Conservation (phyloP, 2,797 vertebrate genomes). For the Channa striata region DNA sequence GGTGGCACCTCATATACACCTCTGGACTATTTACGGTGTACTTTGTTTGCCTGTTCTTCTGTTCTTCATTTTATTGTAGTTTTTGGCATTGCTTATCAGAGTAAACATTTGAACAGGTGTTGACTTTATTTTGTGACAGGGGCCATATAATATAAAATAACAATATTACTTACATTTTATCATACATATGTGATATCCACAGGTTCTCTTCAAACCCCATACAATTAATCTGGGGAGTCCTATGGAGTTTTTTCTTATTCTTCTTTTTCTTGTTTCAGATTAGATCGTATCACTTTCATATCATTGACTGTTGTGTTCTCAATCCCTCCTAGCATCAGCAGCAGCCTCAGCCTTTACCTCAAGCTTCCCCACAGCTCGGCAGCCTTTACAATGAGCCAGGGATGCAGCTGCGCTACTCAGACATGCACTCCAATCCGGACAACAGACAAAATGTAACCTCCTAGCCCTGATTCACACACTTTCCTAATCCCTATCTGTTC, state of each 20-base stretch:
- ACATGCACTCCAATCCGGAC: conserved; percentile 82
- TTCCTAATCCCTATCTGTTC: conserved; percentile 14
- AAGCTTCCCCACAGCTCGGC: conserved; percentile 85
- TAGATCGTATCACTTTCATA: conserved; percentile 16
- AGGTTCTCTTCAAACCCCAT: conserved; percentile 17
- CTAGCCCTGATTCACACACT: conserved; percentile 28
- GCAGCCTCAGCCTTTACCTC: conserved; percentile 85
- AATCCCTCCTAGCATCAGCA: conserved; percentile 80
- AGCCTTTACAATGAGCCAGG: conserved; percentile 85
- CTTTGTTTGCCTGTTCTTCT: neutral
- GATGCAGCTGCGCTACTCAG: conserved; percentile 86
- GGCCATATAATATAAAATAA: neutral
- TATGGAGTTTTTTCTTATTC: neutral
- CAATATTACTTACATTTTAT: conserved; percentile 5
- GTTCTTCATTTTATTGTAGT: neutral
- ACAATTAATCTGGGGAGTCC: conserved; percentile 18
- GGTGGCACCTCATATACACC: too few relatives aligned
- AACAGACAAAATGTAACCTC: conserved; percentile 87
- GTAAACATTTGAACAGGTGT: neutral
- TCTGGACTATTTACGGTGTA: too few relatives aligned
- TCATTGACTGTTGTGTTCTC: conserved; percentile 72
- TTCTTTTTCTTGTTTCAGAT: conserved; percentile 8
- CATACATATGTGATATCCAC: conserved; percentile 2
- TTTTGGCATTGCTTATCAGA: neutral
- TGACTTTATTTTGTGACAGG: conserved; percentile 1